Percentiles rank a stretch among this genome's conserved stretches.
Evolutionary conservation across 1,140 invertebrate genomes (phyloP).

Genomic region (Coptotermes formosanus): DNA sequence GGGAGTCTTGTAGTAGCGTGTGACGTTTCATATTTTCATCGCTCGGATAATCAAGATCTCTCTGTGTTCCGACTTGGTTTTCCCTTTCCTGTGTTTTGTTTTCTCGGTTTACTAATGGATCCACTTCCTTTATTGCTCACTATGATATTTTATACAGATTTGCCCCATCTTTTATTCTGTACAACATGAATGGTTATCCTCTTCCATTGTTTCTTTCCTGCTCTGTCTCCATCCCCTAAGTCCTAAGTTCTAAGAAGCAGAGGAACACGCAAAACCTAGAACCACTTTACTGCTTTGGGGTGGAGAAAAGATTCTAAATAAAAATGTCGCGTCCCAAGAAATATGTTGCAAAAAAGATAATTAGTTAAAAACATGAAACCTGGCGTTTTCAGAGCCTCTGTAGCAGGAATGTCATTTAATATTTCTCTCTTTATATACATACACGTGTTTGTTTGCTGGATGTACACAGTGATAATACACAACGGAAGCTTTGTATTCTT

Average conservation of each 20-base stretch:
- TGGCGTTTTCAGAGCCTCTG: neutral
- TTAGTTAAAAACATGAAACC: conserved; percentile 2
- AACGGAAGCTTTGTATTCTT: neutral
- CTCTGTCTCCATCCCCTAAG: neutral
- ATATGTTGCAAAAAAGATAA: neutral
- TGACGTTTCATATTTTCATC: conserved; percentile 6
- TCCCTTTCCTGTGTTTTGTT: neutral
- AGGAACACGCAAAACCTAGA: conserved; percentile 10
- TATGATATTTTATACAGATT: neutral
- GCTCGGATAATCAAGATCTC: neutral
- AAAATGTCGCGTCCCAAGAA: neutral
- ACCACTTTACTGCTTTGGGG: neutral
- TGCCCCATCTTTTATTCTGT: neutral
- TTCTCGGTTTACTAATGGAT: neutral
- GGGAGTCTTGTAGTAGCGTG: neutral
- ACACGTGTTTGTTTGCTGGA: neutral
- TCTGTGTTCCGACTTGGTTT: neutral
- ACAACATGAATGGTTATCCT: neutral
- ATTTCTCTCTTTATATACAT: conserved; percentile 4
- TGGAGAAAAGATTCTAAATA: neutral
- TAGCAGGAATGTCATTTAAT: neutral
- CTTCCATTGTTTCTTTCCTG: neutral
- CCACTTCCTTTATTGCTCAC: conserved; percentile 11
- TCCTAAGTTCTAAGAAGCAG: neutral
- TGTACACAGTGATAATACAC: neutral